Percentiles rank a stretch among this genome's conserved stretches.
phyloP scores from a whole-genome alignment of 2,113 vertebrate species.

The Brachyistius frenatus region DNA sequence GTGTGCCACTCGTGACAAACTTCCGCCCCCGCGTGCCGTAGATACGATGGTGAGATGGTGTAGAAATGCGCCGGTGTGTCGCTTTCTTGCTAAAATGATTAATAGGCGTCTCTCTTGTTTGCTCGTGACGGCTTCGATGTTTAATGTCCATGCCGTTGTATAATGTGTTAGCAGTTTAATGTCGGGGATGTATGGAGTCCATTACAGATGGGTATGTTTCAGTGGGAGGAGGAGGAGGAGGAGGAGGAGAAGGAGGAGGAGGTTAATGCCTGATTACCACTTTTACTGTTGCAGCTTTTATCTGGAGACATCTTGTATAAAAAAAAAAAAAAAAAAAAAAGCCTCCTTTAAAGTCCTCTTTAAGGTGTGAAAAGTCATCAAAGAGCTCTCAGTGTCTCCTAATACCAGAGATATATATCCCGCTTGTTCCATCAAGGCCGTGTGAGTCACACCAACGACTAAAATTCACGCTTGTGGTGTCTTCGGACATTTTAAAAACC shows the following conservation, averaged over 20 bases:
- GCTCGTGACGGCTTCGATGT: conserved; percentile 28
- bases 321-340: not conserved
- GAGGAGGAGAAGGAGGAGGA: not conserved
- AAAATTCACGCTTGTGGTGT: no score
- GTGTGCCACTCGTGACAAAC: conserved; percentile 84
- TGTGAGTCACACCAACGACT: no score
- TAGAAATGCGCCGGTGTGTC: conserved; percentile 17
- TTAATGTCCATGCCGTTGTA: conserved; percentile 31
- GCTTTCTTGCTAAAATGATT: conserved; percentile 58
- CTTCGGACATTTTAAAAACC: no score
- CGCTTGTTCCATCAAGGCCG: no score
- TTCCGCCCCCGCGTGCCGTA: conserved; percentile 48
- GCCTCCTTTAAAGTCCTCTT: not conserved
- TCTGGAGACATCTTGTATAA: not conserved
- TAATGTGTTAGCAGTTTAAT: conserved; percentile 40
- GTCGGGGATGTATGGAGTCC: not conserved
- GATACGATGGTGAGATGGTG: conserved; percentile 49
- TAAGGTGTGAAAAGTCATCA: no score
- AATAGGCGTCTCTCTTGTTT: conserved; percentile 41
- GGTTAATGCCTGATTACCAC: not conserved
- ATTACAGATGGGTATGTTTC: conserved; percentile 32
- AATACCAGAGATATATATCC: no score
- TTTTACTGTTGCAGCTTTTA: not conserved
- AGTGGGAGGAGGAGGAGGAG: not conserved
- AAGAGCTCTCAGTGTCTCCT: no score